These are phyloP conservation scores for Oncorhynchus gorbuscha DNA, from an alignment of 2,113 vertebrate genomes.

Conservation along the genomic window DNA sequence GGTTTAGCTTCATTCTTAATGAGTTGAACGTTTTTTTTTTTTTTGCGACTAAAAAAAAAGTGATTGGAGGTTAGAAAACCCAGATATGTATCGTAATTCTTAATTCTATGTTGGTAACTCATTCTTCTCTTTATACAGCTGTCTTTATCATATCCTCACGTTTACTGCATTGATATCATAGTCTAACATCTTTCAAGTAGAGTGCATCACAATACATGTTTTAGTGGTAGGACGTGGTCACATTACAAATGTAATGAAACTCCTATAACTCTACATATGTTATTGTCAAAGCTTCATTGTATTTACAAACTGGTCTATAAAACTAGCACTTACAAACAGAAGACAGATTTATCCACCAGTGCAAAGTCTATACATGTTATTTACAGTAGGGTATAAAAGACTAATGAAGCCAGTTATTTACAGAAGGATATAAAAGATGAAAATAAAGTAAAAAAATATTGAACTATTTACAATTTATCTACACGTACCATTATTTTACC, in stretches of 20 bases:
- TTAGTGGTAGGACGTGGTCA: slow-evolving; percentile 34
- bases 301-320: slow-evolving; percentile 19
- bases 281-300: slow-evolving; percentile 19
- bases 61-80: slow-evolving; percentile 18
- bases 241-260: slow-evolving; percentile 40
- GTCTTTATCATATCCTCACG: slow-evolving; percentile 23
- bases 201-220: slow-evolving; percentile 33
- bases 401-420: not conserved
- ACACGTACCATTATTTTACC: slow-evolving; percentile 5
- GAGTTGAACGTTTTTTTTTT: slow-evolving; percentile 33
- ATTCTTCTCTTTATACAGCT: slow-evolving; percentile 16
- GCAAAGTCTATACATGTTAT: slow-evolving; percentile 12
- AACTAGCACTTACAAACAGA: slow-evolving; percentile 17
- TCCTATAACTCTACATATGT: slow-evolving; percentile 1
- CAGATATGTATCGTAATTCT: slow-evolving; percentile 21
- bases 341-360: slow-evolving; percentile 7
- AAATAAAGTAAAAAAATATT: slow-evolving; percentile 8
- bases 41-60: slow-evolving; percentile 4
- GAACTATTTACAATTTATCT: not conserved
- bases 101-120: slow-evolving; percentile 22
- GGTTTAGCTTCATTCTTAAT: slow-evolving; percentile 16
- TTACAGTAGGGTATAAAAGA: too few species aligned
- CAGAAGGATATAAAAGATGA: slow-evolving; percentile 4
- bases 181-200: slow-evolving; percentile 33
- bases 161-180: slow-evolving; percentile 47